Percentiles rank a stretch among this genome's conserved stretches.
phyloP scores from a whole-genome alignment of 2,797 vertebrate genomes.

The Diplodus puntazzo region DNA sequence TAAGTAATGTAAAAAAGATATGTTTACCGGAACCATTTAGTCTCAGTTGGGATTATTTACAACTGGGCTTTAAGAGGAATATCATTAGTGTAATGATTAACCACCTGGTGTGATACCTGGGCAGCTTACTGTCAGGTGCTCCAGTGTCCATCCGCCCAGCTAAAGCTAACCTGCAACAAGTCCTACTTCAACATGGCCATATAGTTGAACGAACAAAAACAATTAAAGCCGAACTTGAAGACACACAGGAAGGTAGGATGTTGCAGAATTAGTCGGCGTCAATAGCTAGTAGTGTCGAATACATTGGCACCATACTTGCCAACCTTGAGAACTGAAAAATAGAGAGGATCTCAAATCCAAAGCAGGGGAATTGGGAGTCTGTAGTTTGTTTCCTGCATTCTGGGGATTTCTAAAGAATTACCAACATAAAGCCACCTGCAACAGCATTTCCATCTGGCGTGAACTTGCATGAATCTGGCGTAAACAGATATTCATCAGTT shows the following conservation, averaged over 20 bases:
- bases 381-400: too few relatives aligned
- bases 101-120: conserved; percentile 9
- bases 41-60: conserved; percentile 31
- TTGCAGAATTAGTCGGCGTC: too few relatives aligned
- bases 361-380: too few relatives aligned
- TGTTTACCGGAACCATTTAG: background rate
- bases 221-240: background rate
- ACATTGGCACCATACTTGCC: background rate
- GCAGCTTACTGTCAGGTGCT: background rate
- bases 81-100: background rate
- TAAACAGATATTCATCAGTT: too few relatives aligned
- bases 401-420: too few relatives aligned
- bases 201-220: too few relatives aligned
- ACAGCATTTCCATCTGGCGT: too few relatives aligned
- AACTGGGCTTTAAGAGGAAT: background rate
- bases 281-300: background rate
- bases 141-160: too few relatives aligned
- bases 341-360: too few relatives aligned
- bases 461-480: too few relatives aligned
- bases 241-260: background rate
- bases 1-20: accelerated
- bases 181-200: background rate
- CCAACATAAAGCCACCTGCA: too few relatives aligned
- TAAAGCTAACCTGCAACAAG: background rate
- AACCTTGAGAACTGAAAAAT: too few relatives aligned